phyloP scores from a whole-genome alignment of 2,113 vertebrate species.

The Centropus bengalensis region DNA sequence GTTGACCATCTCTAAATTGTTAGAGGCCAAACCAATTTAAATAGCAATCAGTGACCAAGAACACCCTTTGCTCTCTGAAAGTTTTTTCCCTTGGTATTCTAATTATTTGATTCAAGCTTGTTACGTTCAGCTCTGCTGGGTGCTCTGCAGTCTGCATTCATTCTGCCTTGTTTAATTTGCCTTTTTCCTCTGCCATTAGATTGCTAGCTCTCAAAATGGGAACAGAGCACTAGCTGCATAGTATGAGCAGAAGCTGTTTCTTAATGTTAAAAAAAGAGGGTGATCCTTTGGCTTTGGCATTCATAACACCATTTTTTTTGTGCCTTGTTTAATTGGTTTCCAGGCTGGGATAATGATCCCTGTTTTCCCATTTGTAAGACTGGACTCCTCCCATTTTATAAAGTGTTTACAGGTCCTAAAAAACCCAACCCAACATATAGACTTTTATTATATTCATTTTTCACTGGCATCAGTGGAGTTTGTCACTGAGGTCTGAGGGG shows the following conservation, averaged over 20 bases:
- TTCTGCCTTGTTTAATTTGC: constrained; percentile 50
- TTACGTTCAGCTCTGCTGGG: constrained; percentile 40
- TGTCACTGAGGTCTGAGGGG: background rate
- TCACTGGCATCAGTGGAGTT: background rate
- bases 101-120: constrained; percentile 61
- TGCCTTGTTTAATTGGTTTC: background rate
- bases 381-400: background rate
- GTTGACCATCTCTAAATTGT: constrained; percentile 36
- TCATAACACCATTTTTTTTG: background rate
- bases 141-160: constrained; percentile 27
- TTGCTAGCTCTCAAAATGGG: background rate
- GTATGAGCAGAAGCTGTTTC: background rate
- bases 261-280: background rate
- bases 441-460: background rate
- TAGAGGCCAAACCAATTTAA: constrained; percentile 66
- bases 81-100: constrained; percentile 12
- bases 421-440: background rate
- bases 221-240: background rate
- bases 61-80: constrained; percentile 59
- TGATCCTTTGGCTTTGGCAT: background rate
- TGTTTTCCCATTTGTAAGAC: background rate
- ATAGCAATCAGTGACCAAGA: constrained; percentile 68
- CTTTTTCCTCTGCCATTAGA: constrained; percentile 11
- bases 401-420: background rate
- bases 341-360: background rate